Evolutionary conservation across 2,888 invertebrate species (phyloP).

Genomic region (Lordiphosa andalusiaca): DNA sequence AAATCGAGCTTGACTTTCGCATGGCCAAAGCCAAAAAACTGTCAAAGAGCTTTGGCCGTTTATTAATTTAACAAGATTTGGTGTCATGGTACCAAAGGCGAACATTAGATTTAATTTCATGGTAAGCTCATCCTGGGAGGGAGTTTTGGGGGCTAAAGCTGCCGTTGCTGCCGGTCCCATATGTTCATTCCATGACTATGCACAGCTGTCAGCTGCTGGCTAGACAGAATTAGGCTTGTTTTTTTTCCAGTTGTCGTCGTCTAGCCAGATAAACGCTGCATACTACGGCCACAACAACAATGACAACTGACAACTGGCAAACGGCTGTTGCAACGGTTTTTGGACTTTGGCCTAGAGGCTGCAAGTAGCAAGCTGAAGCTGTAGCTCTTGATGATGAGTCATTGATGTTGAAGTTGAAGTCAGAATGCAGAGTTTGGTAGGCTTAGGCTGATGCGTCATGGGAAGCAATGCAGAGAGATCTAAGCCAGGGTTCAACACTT

Average conservation of each 20-base stretch:
- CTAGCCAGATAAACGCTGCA: constrained; percentile 60
- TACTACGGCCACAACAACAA: constrained; percentile 17
- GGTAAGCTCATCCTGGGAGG: constrained; percentile 38
- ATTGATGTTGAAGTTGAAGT: constrained; percentile 3
- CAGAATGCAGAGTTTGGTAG: not conserved
- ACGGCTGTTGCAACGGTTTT: constrained; percentile 58
- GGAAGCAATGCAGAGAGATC: constrained; percentile 1
- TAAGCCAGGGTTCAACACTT: too few species aligned
- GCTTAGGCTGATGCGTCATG: constrained; percentile 8
- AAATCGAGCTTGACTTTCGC: constrained; percentile 55
- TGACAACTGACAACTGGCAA: constrained; percentile 20
- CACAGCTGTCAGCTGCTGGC: constrained; percentile 60
- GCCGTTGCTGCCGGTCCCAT: constrained; percentile 4
- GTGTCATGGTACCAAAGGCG: constrained; percentile 13
- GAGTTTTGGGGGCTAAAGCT: not conserved
- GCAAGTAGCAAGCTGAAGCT: constrained; percentile 38
- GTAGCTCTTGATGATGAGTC: constrained; percentile 45
- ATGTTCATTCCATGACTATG: constrained; percentile 23
- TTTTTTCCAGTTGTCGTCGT: constrained; percentile 39
- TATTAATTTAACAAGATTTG: constrained; percentile 66
- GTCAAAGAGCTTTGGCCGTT: constrained; percentile 46
- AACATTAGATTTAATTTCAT: constrained; percentile 66
- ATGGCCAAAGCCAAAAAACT: constrained; percentile 24
- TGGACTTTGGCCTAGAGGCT: constrained; percentile 63
- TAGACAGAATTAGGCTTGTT: constrained; percentile 66